A percentile compares a stretch with the other conserved stretches of the same genome.
Evolutionary conservation across 2,113 vertebrate species (phyloP).

Genomic region (Neogobius melanostomus): DNA sequence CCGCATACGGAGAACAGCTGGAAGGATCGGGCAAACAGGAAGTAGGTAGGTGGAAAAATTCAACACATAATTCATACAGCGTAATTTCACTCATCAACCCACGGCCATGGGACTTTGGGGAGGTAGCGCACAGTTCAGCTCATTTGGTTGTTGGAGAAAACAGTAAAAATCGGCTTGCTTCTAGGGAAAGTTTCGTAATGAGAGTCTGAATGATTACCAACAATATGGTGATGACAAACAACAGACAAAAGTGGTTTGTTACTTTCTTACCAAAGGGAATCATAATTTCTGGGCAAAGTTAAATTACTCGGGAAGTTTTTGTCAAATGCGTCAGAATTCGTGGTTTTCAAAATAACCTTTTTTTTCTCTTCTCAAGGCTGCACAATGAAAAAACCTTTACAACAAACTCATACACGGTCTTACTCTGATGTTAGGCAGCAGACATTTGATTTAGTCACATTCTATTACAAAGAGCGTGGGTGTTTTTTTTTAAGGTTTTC

Average conservation of each 20-base stretch:
- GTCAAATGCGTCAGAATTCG: too few relatives aligned
- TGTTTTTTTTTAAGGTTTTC: not conserved
- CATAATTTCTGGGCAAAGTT: too few relatives aligned
- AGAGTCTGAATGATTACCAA: not conserved
- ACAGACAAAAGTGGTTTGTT: too few relatives aligned
- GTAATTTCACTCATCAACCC: not conserved
- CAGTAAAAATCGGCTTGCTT: not conserved
- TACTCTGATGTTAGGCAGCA: too few relatives aligned
- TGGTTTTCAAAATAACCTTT: too few relatives aligned
- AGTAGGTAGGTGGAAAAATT: conserved; percentile 11
- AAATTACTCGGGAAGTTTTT: too few relatives aligned
- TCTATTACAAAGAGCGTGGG: too few relatives aligned
- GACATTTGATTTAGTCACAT: too few relatives aligned
- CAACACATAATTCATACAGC: not conserved
- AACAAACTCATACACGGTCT: too few relatives aligned
- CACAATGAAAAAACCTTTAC: too few relatives aligned
- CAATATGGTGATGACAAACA: not conserved
- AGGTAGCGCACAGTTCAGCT: not conserved
- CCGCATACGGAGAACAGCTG: not conserved
- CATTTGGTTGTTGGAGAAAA: not conserved
- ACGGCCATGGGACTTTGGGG: not conserved
- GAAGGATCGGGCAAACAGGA: conserved; percentile 1
- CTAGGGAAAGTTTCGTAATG: not conserved
- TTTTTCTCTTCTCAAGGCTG: too few relatives aligned
- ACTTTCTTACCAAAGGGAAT: too few relatives aligned